A percentile compares a stretch with the other conserved stretches of the same genome.
Evolutionary conservation across 2,888 invertebrate species (phyloP).

Genomic region (Caenorhabditis sp.): DNA sequence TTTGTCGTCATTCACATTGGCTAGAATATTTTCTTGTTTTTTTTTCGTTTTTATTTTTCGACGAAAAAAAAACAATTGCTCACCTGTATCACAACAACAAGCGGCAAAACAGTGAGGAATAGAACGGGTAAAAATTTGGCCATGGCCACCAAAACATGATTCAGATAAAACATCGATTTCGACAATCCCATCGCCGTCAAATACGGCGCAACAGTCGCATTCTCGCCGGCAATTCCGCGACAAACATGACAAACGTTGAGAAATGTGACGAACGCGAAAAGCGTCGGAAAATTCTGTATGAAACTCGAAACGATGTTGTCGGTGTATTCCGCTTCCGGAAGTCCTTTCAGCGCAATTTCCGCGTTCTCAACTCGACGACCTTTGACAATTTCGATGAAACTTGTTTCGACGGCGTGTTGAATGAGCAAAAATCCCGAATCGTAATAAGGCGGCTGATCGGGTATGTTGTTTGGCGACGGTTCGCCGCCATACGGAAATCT

Average conservation of each 20-base stretch:
- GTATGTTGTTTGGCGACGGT: not conserved
- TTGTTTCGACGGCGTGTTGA: conserved; percentile 57
- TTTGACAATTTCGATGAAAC: conserved; percentile 34
- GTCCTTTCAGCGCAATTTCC: conserved; percentile 19
- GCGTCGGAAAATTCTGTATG: conserved; percentile 38
- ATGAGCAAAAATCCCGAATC: conserved; percentile 53
- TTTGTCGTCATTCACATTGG: too few relatives aligned
- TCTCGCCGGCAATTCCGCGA: conserved; percentile 65
- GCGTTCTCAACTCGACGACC: not conserved
- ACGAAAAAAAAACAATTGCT: not conserved
- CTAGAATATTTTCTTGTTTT: too few relatives aligned
- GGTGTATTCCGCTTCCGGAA: conserved; percentile 35
- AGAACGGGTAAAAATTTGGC: conserved; percentile 47
- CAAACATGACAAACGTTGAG: too few relatives aligned
- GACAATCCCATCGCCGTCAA: conserved; percentile 67
- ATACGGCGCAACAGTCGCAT: conserved; percentile 60
- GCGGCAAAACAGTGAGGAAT: not conserved
- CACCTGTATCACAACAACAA: not conserved
- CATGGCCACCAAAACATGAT: conserved; percentile 60
- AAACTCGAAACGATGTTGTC: conserved; percentile 26
- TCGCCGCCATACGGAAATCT: conserved; percentile 16
- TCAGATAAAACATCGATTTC: conserved; percentile 59
- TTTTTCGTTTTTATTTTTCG: too few relatives aligned
- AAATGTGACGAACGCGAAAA: conserved; percentile 61
- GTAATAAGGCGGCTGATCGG: conserved; percentile 61